phyloP scores from a whole-genome alignment of 2,113 vertebrate genomes.

The Pseudopodoces humilis region DNA sequence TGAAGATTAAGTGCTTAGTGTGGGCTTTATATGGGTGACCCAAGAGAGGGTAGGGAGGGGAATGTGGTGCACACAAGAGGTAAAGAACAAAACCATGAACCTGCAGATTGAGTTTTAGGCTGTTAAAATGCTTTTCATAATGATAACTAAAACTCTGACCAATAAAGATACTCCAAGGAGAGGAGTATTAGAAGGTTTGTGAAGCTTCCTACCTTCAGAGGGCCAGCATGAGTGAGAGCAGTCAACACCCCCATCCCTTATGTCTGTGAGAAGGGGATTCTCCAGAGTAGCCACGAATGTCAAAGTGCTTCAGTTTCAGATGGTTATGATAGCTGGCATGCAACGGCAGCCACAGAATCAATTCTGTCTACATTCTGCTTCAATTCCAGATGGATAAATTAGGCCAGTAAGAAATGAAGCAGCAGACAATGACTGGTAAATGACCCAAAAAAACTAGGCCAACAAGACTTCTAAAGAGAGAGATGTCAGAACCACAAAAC shows the following conservation, averaged over 20 bases:
- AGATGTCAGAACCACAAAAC: neutral
- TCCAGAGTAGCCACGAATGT: neutral
- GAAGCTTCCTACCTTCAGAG: neutral
- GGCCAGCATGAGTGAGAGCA: neutral
- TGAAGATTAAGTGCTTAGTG: neutral
- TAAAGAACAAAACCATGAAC: neutral
- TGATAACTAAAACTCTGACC: neutral
- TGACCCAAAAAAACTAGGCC: conserved; percentile 47
- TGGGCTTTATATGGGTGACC: neutral
- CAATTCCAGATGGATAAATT: conserved; percentile 51
- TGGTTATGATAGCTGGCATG: neutral
- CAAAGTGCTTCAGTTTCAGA: neutral
- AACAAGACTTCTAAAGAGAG: neutral
- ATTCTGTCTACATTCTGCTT: neutral
- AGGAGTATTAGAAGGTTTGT: neutral
- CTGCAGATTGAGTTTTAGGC: neutral
- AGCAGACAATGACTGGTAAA: conserved; percentile 36
- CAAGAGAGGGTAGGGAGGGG: neutral
- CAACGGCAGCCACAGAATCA: neutral
- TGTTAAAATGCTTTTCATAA: neutral
- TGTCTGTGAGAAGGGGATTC: neutral
- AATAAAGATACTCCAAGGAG: neutral
- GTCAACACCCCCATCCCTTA: neutral
- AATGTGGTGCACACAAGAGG: neutral
- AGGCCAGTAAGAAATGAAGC: conserved; percentile 36